Conservation (phyloP, 1,140 invertebrate species). For the Drosophila sp. region DNA sequence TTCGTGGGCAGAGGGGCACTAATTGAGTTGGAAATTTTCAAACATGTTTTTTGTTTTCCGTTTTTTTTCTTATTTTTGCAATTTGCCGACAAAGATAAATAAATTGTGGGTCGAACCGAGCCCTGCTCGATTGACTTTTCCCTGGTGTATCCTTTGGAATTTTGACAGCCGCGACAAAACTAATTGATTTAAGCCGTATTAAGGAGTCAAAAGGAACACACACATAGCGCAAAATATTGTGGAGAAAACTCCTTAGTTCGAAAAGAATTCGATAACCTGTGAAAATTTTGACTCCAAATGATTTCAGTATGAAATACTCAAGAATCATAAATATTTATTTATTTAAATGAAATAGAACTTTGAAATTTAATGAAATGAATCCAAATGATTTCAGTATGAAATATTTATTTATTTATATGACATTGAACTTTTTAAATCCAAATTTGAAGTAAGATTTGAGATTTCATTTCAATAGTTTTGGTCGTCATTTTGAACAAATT, state of each 20-base stretch:
- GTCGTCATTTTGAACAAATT: too few species aligned
- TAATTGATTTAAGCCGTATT: slow-evolving; percentile 77
- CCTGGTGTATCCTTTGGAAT: slow-evolving; percentile 46
- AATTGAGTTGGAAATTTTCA: slow-evolving; percentile 77
- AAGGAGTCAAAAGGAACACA: slow-evolving; percentile 62
- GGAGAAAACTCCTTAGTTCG: neutral
- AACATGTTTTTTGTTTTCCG: slow-evolving; percentile 16
- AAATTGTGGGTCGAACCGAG: neutral
- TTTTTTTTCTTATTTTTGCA: slow-evolving; percentile 52
- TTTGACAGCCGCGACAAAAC: slow-evolving; percentile 81
- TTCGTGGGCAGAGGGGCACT: slow-evolving; percentile 58
- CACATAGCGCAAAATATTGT: slow-evolving; percentile 40
- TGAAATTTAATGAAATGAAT: too few species aligned
- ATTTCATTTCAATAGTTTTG: too few species aligned
- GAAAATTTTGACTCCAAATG: too few species aligned
- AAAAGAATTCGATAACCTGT: too few species aligned
- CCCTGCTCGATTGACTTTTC: slow-evolving; percentile 52
- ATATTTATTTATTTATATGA: too few species aligned
- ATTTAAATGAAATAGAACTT: too few species aligned
- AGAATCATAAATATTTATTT: too few species aligned
- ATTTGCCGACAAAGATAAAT: slow-evolving; percentile 58
- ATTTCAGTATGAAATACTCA: too few species aligned
- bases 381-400: too few species aligned
- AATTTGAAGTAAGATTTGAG: too few species aligned
- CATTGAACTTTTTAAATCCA: too few species aligned